phyloP scores from a whole-genome alignment of 2,888 invertebrate species.

The Frankliniella intonsa region DNA sequence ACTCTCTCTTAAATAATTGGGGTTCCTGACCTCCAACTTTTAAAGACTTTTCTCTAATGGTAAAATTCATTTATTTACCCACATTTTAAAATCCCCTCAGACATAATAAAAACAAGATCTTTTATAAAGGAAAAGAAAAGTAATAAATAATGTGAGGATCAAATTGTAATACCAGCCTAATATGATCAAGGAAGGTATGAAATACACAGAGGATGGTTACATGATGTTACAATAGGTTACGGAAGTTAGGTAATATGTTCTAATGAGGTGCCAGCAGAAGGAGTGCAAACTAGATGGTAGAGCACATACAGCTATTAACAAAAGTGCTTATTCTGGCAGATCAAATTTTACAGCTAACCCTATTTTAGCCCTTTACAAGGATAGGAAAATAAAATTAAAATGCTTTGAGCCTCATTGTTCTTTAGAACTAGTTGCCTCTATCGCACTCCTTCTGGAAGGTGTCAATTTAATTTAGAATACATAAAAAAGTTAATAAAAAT shows the following conservation, averaged over 20 bases:
- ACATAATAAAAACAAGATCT: conserved; percentile 18
- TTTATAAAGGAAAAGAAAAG: not conserved
- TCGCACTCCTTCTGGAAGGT: not conserved
- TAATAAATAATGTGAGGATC: conserved; percentile 14
- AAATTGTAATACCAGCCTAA: conserved; percentile 5
- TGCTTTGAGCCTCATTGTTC: not conserved
- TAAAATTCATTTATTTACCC: not conserved
- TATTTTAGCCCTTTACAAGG: no score
- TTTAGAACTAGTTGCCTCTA: not conserved
- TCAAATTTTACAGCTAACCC: no score
- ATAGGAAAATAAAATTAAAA: not conserved
- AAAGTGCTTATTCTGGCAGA: not conserved
- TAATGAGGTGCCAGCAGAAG: not conserved
- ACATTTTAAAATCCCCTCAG: not conserved
- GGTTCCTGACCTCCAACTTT: conserved; percentile 15
- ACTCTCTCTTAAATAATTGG: conserved; percentile 14
- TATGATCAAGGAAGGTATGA: conserved; percentile 16
- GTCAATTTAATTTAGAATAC: not conserved
- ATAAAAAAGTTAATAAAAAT: not conserved
- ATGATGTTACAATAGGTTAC: conserved; percentile 22
- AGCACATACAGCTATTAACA: not conserved
- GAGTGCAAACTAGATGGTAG: not conserved
- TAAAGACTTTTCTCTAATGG: not conserved
- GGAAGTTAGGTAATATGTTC: conserved; percentile 11
- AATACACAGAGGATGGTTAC: conserved; percentile 22